phyloP scores from a whole-genome alignment of 2,888 invertebrate genomes.

The Lithophane ornitopus region DNA sequence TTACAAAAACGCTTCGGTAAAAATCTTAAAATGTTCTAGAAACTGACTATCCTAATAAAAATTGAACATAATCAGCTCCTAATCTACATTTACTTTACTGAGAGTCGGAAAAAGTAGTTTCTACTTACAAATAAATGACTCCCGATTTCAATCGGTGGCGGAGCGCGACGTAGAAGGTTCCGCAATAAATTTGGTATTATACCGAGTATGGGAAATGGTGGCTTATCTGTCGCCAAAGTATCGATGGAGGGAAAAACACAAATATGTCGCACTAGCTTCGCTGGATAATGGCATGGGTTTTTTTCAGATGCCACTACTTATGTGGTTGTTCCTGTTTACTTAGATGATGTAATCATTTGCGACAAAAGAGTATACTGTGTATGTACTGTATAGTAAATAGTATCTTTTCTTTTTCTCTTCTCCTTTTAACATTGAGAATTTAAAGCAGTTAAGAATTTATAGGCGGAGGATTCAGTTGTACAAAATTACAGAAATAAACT shows the following conservation, averaged over 20 bases:
- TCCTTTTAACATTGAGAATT: background rate
- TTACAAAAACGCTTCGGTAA: background rate
- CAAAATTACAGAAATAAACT: no score
- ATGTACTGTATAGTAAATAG: background rate
- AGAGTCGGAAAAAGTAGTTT: background rate
- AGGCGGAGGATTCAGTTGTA: background rate
- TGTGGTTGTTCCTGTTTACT: background rate
- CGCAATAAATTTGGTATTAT: slow-evolving; percentile 47
- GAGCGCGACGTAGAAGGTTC: slow-evolving; percentile 25
- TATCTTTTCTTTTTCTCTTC: no score
- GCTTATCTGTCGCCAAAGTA: slow-evolving; percentile 40
- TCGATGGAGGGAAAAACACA: slow-evolving; percentile 8
- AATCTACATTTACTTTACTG: slow-evolving; percentile 18
- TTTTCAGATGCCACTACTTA: background rate
- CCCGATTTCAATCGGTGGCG: slow-evolving; percentile 33
- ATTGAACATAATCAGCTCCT: background rate
- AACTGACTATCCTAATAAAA: background rate
- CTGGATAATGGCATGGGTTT: background rate
- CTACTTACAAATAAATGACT: slow-evolving; percentile 43
- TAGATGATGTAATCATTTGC: background rate
- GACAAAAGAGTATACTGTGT: background rate
- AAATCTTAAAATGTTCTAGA: background rate
- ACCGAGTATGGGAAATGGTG: slow-evolving; percentile 23
- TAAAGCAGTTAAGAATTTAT: background rate
- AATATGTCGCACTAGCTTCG: slow-evolving; percentile 6